These are phyloP conservation scores for Nemapogon koenigi DNA, from an alignment of 2,888 invertebrate species.

Conservation along the genomic window DNA sequence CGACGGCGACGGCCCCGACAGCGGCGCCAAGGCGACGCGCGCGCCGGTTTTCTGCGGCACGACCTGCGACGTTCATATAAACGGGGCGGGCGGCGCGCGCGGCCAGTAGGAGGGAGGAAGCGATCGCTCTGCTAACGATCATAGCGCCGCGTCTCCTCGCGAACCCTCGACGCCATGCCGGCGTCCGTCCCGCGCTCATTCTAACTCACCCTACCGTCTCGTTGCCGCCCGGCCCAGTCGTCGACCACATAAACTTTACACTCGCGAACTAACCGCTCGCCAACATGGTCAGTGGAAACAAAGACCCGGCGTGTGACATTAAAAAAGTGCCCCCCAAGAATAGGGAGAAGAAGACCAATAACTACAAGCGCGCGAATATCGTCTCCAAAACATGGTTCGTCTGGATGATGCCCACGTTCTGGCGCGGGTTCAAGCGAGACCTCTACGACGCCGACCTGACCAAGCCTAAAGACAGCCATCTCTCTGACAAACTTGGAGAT, in stretches of 20 bases:
- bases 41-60: too few relatives aligned
- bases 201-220: constrained; percentile 16
- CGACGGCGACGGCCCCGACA: constrained; percentile 4
- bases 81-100: constrained; percentile 28
- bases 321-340: constrained; percentile 51
- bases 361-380: constrained; percentile 46
- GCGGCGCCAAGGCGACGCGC: too few relatives aligned
- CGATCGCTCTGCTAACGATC: too few relatives aligned
- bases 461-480: constrained; percentile 71
- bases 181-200: constrained; percentile 24
- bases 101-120: constrained; percentile 44
- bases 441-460: constrained; percentile 74
- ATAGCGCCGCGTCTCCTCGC: constrained; percentile 39
- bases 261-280: too few relatives aligned
- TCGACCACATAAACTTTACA: too few relatives aligned
- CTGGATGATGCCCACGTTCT: constrained; percentile 63
- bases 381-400: constrained; percentile 53
- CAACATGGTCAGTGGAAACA: constrained; percentile 59
- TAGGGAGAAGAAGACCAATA: constrained; percentile 54
- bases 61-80: constrained; percentile 23
- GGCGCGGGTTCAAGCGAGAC: constrained; percentile 68
- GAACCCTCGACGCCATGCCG: constrained; percentile 21
- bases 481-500: constrained; percentile 68
- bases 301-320: constrained; percentile 37
- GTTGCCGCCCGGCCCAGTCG: not conserved